Base-by-base conservation (phyloP, 2,797 vertebrate genomes). In the Centropyge bicolor region DNA sequence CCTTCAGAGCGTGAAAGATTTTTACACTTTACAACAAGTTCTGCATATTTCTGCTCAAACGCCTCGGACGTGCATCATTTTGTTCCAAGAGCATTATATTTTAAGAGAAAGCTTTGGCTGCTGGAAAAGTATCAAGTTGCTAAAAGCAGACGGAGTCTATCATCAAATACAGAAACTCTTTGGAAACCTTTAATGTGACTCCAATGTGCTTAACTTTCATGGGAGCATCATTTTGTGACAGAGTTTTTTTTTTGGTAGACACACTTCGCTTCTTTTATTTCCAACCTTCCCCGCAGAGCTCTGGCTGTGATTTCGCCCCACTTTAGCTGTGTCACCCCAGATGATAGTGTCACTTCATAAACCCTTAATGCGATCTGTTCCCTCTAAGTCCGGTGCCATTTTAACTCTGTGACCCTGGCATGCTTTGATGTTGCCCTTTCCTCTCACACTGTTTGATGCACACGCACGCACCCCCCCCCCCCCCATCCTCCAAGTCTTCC, bases 391-490 rank as follows among this genome's bases (percentile, higher is more conserved):
- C 82, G 10, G 61, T 38, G 76, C 70, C 79, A 59, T 83, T 88
- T 88, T 76, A 62, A 83, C 87, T 85, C 73, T 0, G 56, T 79
- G 91, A 92, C 88, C 90, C 73, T 82, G 41, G 68, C 74, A 13
- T 3, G 57, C 91, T 92, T 92, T 92, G 90, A 91, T 88, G 84
- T 91, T 74, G 78, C 81, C 88, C 83, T 85, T 55, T 88, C 71
- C 71, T 74, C 81, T 76, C 43, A n/a, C 71, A 9, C 84, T 0
- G 22, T 38, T 83, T 71, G 60, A 78, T 84, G 83, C 51, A 64
- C 68, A 31, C 27, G 27, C 27, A 31, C 27, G 4, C 27, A 66
- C 27, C 48, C 46, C 9, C 35, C 16, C 31, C 52, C 8, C 13
- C 6, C 11, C 0, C 38, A 13, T 4, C 38, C 12, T 22, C 27